Base-by-base conservation (phyloP, 2,797 vertebrate species). In the Ctenochaetus hawaiiensis region DNA sequence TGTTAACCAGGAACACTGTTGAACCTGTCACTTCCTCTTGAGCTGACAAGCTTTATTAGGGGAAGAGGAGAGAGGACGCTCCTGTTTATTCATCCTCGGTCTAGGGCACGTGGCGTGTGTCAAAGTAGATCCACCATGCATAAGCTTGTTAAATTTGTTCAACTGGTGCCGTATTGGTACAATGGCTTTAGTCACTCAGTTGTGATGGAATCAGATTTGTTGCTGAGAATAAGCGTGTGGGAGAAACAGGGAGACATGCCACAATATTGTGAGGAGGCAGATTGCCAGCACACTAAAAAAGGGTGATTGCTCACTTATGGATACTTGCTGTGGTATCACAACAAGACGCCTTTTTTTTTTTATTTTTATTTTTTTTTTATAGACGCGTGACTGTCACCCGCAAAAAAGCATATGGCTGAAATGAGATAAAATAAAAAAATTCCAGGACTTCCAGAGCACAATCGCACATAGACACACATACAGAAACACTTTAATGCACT, bases 321-420 rank as follows among this genome's bases (percentile, higher is more conserved):
- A 84, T 84, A 79, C 77, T 88, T 74, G 80, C 82, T 83, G 85
- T 80, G 85, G 83, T 78, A 84, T 84, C 86, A 84, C 78, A 89
- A 92, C 87, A 87, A 90, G 83, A 61, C 68, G 80, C 51, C 62
- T 84, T 85, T 83, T 53, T 53, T 53, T 1, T 53, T 14, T 7
- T 34, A 26, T 23, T 17, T 47, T 6, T 62, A n/a, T 20, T 16
- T 51, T 22, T 52, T 52, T 54, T 90, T 80, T 61, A 87, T 12
- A 44, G 72, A 78, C 5, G 76, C 68, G 83, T 76, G 81, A 85
- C 80, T 91, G 66, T 89, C 89, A 81, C 81, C 73, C 77, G 79
- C 85, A 84, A 89, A 89, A 71, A 89, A 91, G 81, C 91, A 91
- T 93, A 91, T 89, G 90, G 89, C 71, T 83, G 66, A 80, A 86